Percentiles rank a stretch among this genome's conserved stretches.
Conservation (phyloP, 2,888 invertebrate species). For the Kryphioiulus occultus region DNA sequence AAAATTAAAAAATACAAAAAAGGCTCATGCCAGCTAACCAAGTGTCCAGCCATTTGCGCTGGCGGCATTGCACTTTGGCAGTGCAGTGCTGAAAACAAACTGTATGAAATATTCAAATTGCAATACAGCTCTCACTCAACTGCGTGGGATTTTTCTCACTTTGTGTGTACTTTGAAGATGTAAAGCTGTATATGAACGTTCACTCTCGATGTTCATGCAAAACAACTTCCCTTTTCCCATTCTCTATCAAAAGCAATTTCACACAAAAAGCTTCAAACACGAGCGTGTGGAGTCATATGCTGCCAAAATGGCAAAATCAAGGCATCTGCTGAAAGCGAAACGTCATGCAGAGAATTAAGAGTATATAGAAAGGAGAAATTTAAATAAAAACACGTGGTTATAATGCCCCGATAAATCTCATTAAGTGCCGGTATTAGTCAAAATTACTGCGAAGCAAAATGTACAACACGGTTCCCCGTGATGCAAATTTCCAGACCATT, state of each 20-base stretch:
- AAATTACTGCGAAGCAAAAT: neutral
- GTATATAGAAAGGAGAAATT: neutral
- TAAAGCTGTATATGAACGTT: neutral
- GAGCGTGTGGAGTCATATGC: slow-evolving; percentile 12
- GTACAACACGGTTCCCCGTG: neutral
- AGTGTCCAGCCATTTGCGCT: neutral
- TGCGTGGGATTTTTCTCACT: slow-evolving; percentile 15
- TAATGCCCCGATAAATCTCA: neutral
- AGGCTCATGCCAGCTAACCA: neutral
- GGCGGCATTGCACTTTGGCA: neutral
- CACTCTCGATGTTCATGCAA: neutral
- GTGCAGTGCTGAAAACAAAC: slow-evolving; percentile 18
- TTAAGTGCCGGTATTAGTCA: slow-evolving; percentile 8
- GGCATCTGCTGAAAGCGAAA: neutral
- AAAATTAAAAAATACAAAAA: neutral
- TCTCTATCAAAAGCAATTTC: slow-evolving; percentile 17
- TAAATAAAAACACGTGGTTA: slow-evolving; percentile 3
- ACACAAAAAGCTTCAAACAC: slow-evolving; percentile 17
- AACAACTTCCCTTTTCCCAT: slow-evolving; percentile 7
- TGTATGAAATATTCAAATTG: slow-evolving; percentile 13
- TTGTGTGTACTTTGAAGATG: neutral
- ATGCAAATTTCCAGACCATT: neutral
- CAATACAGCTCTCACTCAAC: slow-evolving; percentile 16
- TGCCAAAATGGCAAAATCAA: neutral
- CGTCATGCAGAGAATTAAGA: neutral